Evolutionary conservation across 2,113 vertebrate species (phyloP), one percentile per base, ranked within the genome.

Genomic region (Martes martes): DNA sequence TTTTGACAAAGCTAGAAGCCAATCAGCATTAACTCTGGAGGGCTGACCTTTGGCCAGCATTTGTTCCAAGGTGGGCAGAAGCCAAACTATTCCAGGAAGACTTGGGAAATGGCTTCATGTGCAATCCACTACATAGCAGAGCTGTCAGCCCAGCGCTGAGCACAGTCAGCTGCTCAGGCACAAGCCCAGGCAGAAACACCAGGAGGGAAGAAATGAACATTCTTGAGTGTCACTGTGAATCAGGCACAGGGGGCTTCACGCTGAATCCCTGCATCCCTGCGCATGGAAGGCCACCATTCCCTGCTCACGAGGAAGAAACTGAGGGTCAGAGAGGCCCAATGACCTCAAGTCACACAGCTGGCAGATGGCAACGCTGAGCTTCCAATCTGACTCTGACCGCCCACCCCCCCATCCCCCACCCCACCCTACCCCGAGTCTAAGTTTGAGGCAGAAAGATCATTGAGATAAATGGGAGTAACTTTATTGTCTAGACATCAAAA

Each of bases 91-190:
- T 16, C 65, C 92, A 18, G 0, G 0, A 82, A n/a, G 85, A 92
- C 94, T 93, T 63, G 89, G 91, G 63, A 91, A 88, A 78, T 63
- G 91, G 88, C 73, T 90, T 79, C 15, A 28, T 50, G 42, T 63
- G 47, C 88, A 8, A 86, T 69, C 84, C 47, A 16, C 84, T 10
- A 83, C 0, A 4, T 84, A 67, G 28, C 47, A 67, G 65, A 89
- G 86, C 36, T 52, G 89, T 39, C 42, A 39, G 90, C 59, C 47
- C 84, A 94, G 57, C 14, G 9, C 67, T 91, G 61, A 24, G 24
- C 59, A 23, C 33, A 3, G 59, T 45, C 89, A 76, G 85, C 76
- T 81, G 81, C 80, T 6, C 2, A 13, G 47, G 31, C 78, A 11
- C 59, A 31, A 31, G 82, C 31, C 74, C 52, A 28, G 86, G 59